Evolutionary conservation across 2,797 vertebrate species (phyloP).

Genomic region (Xerus rutilus): DNA sequence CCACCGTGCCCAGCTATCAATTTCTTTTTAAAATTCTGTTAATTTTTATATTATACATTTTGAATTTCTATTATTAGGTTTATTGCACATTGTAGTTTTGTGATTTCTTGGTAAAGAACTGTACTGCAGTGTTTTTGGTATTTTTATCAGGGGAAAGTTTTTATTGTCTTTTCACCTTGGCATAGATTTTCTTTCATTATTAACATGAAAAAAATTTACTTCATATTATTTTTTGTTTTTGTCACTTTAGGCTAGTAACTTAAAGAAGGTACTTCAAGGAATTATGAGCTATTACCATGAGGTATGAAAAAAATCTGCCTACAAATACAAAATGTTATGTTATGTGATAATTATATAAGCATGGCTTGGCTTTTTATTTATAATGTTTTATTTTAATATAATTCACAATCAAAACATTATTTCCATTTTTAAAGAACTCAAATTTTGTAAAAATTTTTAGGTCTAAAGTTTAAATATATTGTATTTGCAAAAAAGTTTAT

Average conservation of each 20-base stretch:
- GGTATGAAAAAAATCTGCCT: slow-evolving; percentile 88
- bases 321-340: slow-evolving; percentile 46
- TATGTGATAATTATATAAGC: slow-evolving; percentile 22
- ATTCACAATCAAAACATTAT: slow-evolving; percentile 38
- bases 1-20: background rate
- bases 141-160: slow-evolving; percentile 18
- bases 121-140: background rate
- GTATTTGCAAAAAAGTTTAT: slow-evolving; percentile 33
- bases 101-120: slow-evolving; percentile 45
- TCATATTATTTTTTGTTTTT: slow-evolving; percentile 22
- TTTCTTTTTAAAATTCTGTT: slow-evolving; percentile 16
- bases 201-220: slow-evolving; percentile 50
- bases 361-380: slow-evolving; percentile 24
- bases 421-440: slow-evolving; percentile 27
- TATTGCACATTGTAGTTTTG: slow-evolving; percentile 17
- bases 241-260: slow-evolving; percentile 94
- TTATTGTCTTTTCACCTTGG: slow-evolving; percentile 30
- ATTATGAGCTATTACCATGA: slow-evolving; percentile 97
- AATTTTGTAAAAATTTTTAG: slow-evolving; percentile 38
- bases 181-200: slow-evolving; percentile 49
- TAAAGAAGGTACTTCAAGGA: slow-evolving; percentile 98
- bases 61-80: slow-evolving; percentile 38
- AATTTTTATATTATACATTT: slow-evolving; percentile 53
- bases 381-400: slow-evolving; percentile 23
- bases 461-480: slow-evolving; percentile 32